phyloP scores from a whole-genome alignment of 2,888 invertebrate species.

The Rhagophthalmus giganteus region DNA sequence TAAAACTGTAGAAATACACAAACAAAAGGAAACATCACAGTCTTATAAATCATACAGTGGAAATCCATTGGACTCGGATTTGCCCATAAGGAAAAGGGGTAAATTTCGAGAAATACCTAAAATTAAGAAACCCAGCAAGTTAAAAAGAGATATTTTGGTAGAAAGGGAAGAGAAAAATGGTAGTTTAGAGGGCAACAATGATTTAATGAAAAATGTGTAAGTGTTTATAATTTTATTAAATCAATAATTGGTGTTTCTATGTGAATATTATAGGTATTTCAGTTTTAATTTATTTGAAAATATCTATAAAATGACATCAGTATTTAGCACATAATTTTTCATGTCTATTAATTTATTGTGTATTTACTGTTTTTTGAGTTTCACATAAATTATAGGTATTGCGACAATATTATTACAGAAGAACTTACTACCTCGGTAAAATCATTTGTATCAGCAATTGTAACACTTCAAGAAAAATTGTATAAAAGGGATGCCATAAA shows the following conservation, averaged over 20 bases:
- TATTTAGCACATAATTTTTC: no score
- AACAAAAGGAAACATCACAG: neutral
- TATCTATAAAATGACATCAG: no score
- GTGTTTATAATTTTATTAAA: conserved; percentile 4
- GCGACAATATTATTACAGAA: conserved; percentile 62
- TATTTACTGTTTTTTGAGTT: no score
- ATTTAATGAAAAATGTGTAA: neutral
- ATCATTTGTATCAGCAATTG: conserved; percentile 59
- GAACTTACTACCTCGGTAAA: conserved; percentile 59
- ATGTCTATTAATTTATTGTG: no score
- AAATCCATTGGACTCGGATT: conserved; percentile 38
- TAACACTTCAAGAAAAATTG: conserved; percentile 64
- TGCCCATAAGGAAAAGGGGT: conserved; percentile 36
- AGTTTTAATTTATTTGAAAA: no score
- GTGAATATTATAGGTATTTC: no score
- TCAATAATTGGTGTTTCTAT: no score
- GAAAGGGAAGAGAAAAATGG: conserved; percentile 5
- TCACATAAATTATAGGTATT: conserved; percentile 60
- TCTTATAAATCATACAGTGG: conserved; percentile 24
- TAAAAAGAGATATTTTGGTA: conserved; percentile 36
- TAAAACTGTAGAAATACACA: neutral
- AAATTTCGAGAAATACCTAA: conserved; percentile 38
- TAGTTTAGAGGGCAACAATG: conserved; percentile 2
- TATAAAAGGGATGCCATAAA: conserved; percentile 64
- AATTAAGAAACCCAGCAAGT: conserved; percentile 31